phyloP scores from a whole-genome alignment of 2,797 vertebrate genomes.

The Cyclura pinguis region DNA sequence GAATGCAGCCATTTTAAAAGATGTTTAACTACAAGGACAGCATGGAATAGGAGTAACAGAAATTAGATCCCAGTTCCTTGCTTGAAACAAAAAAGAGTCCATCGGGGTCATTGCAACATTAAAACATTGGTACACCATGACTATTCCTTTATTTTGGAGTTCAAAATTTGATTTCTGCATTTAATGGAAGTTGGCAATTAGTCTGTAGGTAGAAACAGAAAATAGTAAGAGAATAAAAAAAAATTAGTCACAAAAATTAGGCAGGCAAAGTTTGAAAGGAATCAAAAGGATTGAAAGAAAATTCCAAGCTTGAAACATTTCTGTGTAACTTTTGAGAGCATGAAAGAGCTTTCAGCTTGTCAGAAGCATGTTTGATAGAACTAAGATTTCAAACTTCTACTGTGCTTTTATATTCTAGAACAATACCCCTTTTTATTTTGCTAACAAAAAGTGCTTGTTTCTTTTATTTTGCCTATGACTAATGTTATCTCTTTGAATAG shows the following conservation, averaged over 20 bases:
- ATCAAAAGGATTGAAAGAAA: slow-evolving; percentile 12
- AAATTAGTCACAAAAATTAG: neutral
- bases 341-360: slow-evolving; percentile 35
- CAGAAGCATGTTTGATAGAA: neutral
- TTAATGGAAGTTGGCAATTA: slow-evolving; percentile 13
- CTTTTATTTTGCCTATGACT: slow-evolving; percentile 46
- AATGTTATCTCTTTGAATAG: slow-evolving; percentile 44
- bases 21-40: neutral
- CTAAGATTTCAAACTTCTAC: slow-evolving; percentile 26
- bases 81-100: neutral
- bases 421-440: slow-evolving; percentile 15
- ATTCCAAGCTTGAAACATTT: slow-evolving; percentile 25
- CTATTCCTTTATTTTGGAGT: neutral
- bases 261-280: slow-evolving; percentile 34
- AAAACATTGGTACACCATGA: neutral
- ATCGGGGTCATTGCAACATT: neutral
- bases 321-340: neutral
- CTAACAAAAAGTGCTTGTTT: slow-evolving; percentile 36
- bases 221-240: neutral
- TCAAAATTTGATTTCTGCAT: neutral
- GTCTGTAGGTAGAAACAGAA: neutral
- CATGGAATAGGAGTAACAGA: neutral
- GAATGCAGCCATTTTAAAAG: slow-evolving; percentile 8
- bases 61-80: neutral
- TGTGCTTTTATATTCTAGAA: slow-evolving; percentile 42